Percentiles rank a stretch among this genome's conserved stretches.
These are phyloP conservation scores for Vipera latastei DNA, from an alignment of 2,797 vertebrate genomes.

Conservation along the genomic window DNA sequence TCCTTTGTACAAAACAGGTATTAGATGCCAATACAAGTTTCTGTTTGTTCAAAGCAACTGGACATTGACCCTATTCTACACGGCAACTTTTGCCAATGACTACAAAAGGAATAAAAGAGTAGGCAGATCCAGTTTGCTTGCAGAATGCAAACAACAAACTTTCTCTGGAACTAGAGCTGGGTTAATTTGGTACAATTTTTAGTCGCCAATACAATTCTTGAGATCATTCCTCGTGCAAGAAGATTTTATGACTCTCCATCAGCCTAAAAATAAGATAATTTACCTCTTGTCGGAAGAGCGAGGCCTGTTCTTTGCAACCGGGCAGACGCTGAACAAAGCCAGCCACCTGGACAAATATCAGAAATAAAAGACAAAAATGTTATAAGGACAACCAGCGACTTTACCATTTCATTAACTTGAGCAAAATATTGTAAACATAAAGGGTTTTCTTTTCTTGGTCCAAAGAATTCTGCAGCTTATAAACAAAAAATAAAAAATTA, in stretches of 20 bases:
- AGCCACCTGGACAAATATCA: constrained; percentile 75
- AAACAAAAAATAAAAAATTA: neutral
- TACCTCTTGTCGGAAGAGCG: constrained; percentile 89
- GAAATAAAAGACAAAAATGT: constrained; percentile 12
- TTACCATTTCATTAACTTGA: neutral
- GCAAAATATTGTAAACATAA: neutral
- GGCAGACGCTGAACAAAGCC: constrained; percentile 86
- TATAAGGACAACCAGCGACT: neutral
- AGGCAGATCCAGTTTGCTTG: neutral
- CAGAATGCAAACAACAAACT: neutral
- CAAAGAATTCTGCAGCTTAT: neutral
- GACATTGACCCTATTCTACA: neutral
- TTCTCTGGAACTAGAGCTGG: neutral
- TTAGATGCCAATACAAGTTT: constrained; percentile 18
- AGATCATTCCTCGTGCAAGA: neutral
- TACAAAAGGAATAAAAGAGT: neutral
- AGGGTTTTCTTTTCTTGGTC: neutral
- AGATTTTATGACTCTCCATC: neutral
- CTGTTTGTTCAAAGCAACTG: neutral
- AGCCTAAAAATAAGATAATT: constrained; percentile 20
- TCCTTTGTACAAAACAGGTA: neutral
- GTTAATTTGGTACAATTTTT: neutral
- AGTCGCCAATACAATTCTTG: neutral
- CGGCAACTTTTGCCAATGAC: too few relatives aligned
- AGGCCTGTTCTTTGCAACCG: constrained; percentile 85